Base-by-base conservation (phyloP, 2,113 vertebrate genomes). In the Scatophagus argus region DNA sequence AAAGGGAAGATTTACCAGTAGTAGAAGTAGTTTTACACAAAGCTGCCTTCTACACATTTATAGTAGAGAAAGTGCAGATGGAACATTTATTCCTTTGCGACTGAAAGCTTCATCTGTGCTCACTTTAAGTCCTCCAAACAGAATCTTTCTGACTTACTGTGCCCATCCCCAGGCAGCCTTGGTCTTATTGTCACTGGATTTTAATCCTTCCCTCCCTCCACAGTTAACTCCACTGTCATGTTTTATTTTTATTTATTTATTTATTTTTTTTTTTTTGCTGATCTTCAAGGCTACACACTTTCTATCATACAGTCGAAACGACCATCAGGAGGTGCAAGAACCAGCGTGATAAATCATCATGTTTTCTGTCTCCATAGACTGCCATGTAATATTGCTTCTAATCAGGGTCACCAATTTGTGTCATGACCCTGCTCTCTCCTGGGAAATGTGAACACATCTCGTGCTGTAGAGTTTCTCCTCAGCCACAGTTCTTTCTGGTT, bases 71-170 rank as follows among this genome's bases (percentile, higher is more conserved):
- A n/a, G 7, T 39, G 8, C 59, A 47, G 38, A 41, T 25, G 19
- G 31, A 10, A 43, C n/a, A 43, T 49, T 32, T 21, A 77, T 61
- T 77, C 31, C 47, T 25, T 38, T 64, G 51, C 32, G 44, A 52
- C 76, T 64, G 23, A 4, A 32, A 58, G 34, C 34, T 44, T 29
- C 31, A 25, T n/a, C 14, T 17, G 70, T 29, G 4, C 36, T 43
- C 32, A 74, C 34, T n/a, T 39, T 6, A 36, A 61, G 29, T 66
- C 36, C 77, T 71, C 16, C 27, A 27, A 44, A 54, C 38, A 77
- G 44, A 52, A 23, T 56, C 38, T 21, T 23, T 23, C 32, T 56
- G 46, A 62, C 56, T 56, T 62, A 25, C 66, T 49, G 31, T 46
- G 31, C 4, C 13, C 38, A 41, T 44, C 29, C 41, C 19, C 31